Base-by-base conservation (phyloP, 2,113 vertebrate species). In the Stictonetta naevosa region DNA sequence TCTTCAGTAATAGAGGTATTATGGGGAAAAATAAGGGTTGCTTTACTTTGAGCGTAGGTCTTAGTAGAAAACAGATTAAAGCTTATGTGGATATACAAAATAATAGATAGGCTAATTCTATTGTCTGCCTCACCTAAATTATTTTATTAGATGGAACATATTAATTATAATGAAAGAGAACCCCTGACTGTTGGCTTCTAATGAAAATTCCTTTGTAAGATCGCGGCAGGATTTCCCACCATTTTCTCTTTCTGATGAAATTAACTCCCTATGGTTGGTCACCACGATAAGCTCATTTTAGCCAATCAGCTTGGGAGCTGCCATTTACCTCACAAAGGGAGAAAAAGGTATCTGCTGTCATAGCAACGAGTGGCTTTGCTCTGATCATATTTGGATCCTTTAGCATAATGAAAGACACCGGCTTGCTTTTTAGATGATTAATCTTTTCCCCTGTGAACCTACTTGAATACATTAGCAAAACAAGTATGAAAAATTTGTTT, bases 361-460 rank as follows among this genome's bases (percentile, higher is more conserved):
- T 98, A 97, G 98, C 98, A 98, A 98, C 98, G 77, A 95, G 88
- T 94, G 67, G 85, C 96, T 97, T 96, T 69, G 96, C 95, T 95
- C 97, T 88, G 96, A 97, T 97, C 97, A 98, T 97, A 97, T 97
- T 95, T 95, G 97, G 96, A 98, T 98, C 96, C 96, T 97, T 96
- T 95, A 60, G 90, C 97, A 97, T 98, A 98, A 98, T 98, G 98
- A 98, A 98, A 98, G 98, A 95, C 97, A 97, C 94, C 23, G 95
- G 97, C 97, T 98, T 98, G 98, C 97, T 98, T 98, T 98, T 98
- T 98, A 97, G 97, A 98, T 98, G 98, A 98, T 98, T 98, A 98
- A 98, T 98, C 98, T 98, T 98, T 98, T 98, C 98, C 98, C 98
- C 96, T 96, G 98, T 96, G 98, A 98, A 97, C 97, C 96, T 98